phyloP scores from a whole-genome alignment of 1,140 invertebrate genomes.

The Ceratosolen solmsi region DNA sequence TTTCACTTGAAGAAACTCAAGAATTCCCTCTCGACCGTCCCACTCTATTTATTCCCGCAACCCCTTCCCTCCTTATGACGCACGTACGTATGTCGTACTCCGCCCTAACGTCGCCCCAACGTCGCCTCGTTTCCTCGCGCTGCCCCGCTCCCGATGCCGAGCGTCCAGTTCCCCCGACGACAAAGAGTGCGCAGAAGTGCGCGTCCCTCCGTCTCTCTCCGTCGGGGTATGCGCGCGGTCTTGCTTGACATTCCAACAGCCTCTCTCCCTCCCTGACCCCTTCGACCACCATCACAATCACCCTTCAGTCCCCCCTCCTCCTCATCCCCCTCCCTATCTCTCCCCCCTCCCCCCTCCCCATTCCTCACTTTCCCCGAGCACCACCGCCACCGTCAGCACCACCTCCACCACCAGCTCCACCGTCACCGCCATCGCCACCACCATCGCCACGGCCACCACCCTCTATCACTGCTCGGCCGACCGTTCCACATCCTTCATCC shows the following conservation, averaged over 20 bases:
- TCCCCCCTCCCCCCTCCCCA: too few relatives aligned
- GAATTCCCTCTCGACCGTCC: conserved; percentile 19
- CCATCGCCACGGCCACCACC: too few relatives aligned
- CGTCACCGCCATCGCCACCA: too few relatives aligned
- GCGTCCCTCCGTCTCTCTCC: conserved; percentile 34
- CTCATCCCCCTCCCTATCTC: too few relatives aligned
- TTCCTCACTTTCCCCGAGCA: too few relatives aligned
- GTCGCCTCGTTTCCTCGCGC: too few relatives aligned
- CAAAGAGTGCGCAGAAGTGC: conserved; percentile 42
- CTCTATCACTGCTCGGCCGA: conserved; percentile 65
- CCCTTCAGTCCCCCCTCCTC: too few relatives aligned
- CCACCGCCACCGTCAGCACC: too few relatives aligned
- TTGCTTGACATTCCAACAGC: conserved; percentile 65
- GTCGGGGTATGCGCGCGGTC: conserved; percentile 36
- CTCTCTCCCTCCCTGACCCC: conserved; percentile 61
- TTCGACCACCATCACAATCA: too few relatives aligned
- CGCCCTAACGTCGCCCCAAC: neutral
- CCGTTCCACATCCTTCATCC: conserved; percentile 73
- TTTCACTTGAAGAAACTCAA: conserved; percentile 39
- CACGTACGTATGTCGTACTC: conserved; percentile 4
- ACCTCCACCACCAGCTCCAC: too few relatives aligned
- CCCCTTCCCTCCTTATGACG: neutral
- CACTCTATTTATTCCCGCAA: neutral
- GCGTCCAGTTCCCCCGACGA: neutral
- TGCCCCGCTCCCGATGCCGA: neutral